Evolutionary conservation across 2,888 invertebrate genomes (phyloP).

Genomic region (Oscheius sp.): DNA sequence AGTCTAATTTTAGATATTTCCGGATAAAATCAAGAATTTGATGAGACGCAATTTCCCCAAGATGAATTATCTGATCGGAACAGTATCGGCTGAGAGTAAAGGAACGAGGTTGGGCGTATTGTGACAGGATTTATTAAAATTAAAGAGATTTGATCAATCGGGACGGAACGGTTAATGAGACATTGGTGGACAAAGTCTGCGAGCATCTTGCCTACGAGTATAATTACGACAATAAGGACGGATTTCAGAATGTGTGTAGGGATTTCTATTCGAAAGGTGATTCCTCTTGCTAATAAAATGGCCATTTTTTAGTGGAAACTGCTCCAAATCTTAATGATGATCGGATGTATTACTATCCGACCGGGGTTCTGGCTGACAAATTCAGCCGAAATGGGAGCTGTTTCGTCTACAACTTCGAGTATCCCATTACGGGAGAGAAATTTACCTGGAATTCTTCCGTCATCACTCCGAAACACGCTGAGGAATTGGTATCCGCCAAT

Average conservation of each 20-base stretch:
- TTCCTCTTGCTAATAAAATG: too few relatives aligned
- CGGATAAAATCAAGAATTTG: conserved; percentile 4
- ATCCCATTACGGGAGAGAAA: conserved; percentile 8
- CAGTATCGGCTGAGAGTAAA: not conserved
- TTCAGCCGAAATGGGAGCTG: conserved; percentile 9
- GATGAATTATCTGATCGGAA: not conserved
- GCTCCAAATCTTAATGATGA: not conserved
- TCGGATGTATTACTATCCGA: not conserved
- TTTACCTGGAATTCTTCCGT: not conserved
- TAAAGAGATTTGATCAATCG: not conserved
- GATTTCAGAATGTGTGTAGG: not conserved
- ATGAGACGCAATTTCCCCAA: not conserved
- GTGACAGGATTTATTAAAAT: not conserved
- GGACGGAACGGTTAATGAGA: not conserved
- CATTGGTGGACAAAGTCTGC: not conserved
- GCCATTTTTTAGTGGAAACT: not conserved
- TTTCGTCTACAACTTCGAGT: conserved; percentile 16
- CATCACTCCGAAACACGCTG: not conserved
- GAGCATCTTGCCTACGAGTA: not conserved
- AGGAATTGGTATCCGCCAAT: conserved; percentile 12
- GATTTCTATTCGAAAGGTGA: not conserved
- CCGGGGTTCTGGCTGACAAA: not conserved
- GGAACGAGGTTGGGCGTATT: not conserved
- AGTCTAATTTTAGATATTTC: not conserved
- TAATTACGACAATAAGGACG: conserved; percentile 7